A percentile compares a stretch with the other conserved stretches of the same genome.
phyloP scores from a whole-genome alignment of 2,888 invertebrate genomes.

The Quadroppia sp. region DNA sequence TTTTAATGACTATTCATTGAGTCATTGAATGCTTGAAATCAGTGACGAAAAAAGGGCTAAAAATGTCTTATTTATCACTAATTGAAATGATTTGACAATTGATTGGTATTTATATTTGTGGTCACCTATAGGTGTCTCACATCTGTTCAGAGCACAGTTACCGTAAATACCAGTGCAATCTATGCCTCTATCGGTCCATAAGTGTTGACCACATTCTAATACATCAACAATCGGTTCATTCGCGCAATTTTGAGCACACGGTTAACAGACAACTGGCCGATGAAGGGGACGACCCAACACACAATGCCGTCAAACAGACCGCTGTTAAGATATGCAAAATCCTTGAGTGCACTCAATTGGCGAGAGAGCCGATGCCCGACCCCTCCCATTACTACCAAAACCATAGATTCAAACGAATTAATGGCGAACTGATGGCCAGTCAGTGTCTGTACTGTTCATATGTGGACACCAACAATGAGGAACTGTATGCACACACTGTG shows the following conservation, averaged over 20 bases:
- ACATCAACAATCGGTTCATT: constrained; percentile 37
- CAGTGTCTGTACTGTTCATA: constrained; percentile 20
- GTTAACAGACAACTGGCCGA: neutral
- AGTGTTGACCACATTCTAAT: constrained; percentile 27
- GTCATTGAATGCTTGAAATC: no score
- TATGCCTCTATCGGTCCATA: constrained; percentile 35
- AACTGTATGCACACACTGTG: constrained; percentile 30
- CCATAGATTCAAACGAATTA: neutral
- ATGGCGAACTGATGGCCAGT: neutral
- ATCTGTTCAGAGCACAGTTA: constrained; percentile 2
- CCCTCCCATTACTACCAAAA: neutral
- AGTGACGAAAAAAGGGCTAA: no score
- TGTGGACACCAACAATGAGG: constrained; percentile 23
- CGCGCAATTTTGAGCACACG: constrained; percentile 33
- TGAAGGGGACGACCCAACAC: neutral
- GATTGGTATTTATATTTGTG: neutral
- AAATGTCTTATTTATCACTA: no score
- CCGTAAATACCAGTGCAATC: constrained; percentile 39
- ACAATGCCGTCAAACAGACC: neutral
- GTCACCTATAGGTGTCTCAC: constrained; percentile 30
- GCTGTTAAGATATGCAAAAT: constrained; percentile 23
- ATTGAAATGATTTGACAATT: no score
- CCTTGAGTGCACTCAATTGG: constrained; percentile 18
- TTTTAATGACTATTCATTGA: neutral
- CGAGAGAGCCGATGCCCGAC: neutral